Conservation (phyloP, 2,797 vertebrate species). For the Enteromius fasciolatus region DNA sequence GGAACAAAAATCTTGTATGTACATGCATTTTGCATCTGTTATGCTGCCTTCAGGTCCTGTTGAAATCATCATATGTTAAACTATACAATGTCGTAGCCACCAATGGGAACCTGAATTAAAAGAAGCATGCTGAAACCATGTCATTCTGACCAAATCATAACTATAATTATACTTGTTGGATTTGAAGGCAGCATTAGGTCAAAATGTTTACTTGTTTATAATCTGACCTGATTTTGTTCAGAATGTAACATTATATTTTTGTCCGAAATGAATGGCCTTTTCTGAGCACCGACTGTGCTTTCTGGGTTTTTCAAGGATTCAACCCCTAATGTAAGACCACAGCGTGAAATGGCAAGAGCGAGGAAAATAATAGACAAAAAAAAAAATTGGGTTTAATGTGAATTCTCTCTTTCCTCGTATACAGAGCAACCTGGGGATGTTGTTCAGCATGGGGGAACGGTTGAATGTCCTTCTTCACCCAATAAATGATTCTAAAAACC, state of each 20-base stretch:
- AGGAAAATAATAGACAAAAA: constrained; percentile 23
- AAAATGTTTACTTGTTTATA: constrained; percentile 53
- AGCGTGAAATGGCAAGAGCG: not conserved
- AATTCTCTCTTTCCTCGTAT: constrained; percentile 38
- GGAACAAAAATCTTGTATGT: constrained; percentile 2
- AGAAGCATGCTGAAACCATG: not conserved
- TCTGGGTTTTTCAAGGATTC: constrained; percentile 64
- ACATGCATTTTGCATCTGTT: constrained; percentile 44
- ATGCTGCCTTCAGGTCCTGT: constrained; percentile 33
- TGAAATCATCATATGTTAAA: not conserved
- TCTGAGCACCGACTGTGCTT: constrained; percentile 74
- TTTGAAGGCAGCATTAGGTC: constrained; percentile 37
- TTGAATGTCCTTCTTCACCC: constrained; percentile 71
- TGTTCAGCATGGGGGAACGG: constrained; percentile 63
- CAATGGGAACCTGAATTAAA: not conserved
- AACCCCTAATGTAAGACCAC: constrained; percentile 49
- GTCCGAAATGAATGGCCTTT: constrained; percentile 74
- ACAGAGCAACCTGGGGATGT: constrained; percentile 44
- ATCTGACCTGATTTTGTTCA: constrained; percentile 65
- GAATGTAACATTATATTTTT: constrained; percentile 36
- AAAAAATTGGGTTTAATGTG: constrained; percentile 24
- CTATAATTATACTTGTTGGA: not conserved
- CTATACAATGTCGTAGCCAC: not conserved
- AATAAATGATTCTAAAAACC: constrained; percentile 64
- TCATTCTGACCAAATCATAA: not conserved